These are phyloP conservation scores for Noctuana brunneofusca DNA, from an alignment of 2,888 invertebrate species.

Conservation along the genomic window DNA sequence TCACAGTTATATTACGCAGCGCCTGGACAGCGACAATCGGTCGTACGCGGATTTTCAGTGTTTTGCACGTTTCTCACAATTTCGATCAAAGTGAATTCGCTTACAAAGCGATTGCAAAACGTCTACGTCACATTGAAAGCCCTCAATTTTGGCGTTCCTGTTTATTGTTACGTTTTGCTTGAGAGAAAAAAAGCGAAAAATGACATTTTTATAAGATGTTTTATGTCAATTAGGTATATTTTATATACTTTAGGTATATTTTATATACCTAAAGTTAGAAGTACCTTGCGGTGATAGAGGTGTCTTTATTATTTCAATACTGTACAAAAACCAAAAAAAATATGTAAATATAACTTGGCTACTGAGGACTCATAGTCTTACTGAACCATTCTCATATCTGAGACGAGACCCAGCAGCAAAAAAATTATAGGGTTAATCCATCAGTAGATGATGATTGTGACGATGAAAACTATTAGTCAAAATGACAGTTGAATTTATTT, in stretches of 20 bases:
- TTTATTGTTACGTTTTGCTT: slow-evolving; percentile 61
- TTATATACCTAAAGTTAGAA: too few species aligned
- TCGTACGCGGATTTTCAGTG: slow-evolving; percentile 58
- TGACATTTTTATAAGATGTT: not conserved
- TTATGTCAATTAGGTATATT: not conserved
- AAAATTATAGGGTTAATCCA: too few species aligned
- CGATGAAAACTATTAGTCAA: not conserved
- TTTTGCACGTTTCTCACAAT: slow-evolving; percentile 53
- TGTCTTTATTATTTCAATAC: too few species aligned
- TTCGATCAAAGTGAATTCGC: slow-evolving; percentile 69
- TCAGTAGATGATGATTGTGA: too few species aligned
- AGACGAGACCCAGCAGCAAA: too few species aligned
- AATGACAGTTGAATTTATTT: too few species aligned
- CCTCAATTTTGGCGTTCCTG: slow-evolving; percentile 50
- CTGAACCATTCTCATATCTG: too few species aligned
- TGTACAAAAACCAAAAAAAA: too few species aligned
- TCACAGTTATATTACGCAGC: not conserved
- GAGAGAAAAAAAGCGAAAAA: not conserved
- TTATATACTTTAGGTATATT: not conserved
- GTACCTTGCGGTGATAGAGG: too few species aligned
- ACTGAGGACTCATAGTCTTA: too few species aligned
- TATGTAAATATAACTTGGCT: too few species aligned
- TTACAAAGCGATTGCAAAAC: slow-evolving; percentile 74
- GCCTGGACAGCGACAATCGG: slow-evolving; percentile 53
- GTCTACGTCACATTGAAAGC: slow-evolving; percentile 57